Base-by-base conservation (phyloP, 2,797 vertebrate species). In the Acipenser transmontanus region DNA sequence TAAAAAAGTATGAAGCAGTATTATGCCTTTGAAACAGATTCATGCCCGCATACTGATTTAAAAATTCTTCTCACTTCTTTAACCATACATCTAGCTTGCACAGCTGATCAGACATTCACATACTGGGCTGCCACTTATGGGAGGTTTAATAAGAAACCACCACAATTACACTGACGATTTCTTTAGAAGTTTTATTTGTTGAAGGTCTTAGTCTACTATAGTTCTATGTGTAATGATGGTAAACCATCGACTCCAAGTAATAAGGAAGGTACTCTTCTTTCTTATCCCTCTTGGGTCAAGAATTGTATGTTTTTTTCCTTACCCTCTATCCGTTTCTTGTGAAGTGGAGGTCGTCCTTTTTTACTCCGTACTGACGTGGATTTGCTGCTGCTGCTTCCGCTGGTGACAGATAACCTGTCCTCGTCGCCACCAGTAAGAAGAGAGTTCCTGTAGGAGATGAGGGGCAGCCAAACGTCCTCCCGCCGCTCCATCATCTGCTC, bases 401-500 rank as follows among this genome's bases (percentile, higher is more conserved):
- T 77, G 34, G 94, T 98, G 66, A 99, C 96, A 0, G 97, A 99
- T 90, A 99, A 92, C 74, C 96, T 91, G 76, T 99, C 95, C 6
- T 96, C 92, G 59, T 95, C 97, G 1, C 96, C 95, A 0, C 97
- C 97, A 0, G 97, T 99, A 67, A 98, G 91, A 74, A 99, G 81
- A 0, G 97, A 99, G 87, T 99, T 99, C 80, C 97, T 90, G 73
- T 99, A 99, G 63, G 97, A 98, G 76, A 99, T 99, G 14, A 99
- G 92, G 1, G 97, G 97, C 74, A 99, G 92, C 97, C 97, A 99
- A 2, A 99, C 94, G 34, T 99, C 97, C 85, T 99, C 97, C 62
- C 97, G 89, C 17, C 97, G 93, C 83, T 99, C 97, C 82, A 96
- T 95, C 97, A 99, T 99, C 7, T 97, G 93, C 73, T 99, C 97